These are phyloP conservation scores for Drosophila nebulosa DNA, from an alignment of 1,140 invertebrate genomes.

Conservation along the genomic window DNA sequence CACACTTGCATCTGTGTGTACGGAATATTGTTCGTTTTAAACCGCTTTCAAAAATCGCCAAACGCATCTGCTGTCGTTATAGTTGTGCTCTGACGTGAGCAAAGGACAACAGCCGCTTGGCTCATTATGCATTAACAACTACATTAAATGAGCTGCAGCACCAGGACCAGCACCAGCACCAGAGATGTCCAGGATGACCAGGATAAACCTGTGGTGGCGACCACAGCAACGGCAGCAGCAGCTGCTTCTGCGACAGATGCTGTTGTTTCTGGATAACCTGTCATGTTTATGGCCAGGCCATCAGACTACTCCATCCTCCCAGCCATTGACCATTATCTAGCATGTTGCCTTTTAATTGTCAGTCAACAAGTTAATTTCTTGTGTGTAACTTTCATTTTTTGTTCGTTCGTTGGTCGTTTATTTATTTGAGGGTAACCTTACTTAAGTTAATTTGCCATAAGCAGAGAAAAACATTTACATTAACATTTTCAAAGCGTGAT, in stretches of 20 bases:
- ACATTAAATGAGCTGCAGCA: conserved; percentile 29
- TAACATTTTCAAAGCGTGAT: no score
- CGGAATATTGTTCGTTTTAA: conserved; percentile 26
- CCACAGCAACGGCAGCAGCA: not conserved
- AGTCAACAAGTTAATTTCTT: not conserved
- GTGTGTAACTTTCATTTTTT: not conserved
- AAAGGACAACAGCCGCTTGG: not conserved
- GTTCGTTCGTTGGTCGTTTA: not conserved
- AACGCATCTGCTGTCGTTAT: not conserved
- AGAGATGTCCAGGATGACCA: not conserved
- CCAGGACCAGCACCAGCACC: not conserved
- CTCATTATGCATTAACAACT: conserved; percentile 60
- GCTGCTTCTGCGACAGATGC: conserved; percentile 10
- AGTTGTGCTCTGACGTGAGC: not conserved
- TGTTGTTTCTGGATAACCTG: not conserved
- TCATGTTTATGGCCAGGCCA: conserved; percentile 5
- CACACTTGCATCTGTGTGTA: not conserved
- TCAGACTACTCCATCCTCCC: conserved; percentile 5
- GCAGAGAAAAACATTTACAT: not conserved
- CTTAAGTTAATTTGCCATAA: not conserved
- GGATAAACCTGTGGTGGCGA: conserved; percentile 7
- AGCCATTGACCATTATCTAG: not conserved
- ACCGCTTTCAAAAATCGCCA: conserved; percentile 36
- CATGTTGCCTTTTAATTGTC: conserved; percentile 23
- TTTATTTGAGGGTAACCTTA: not conserved